These are phyloP conservation scores for Pogonus chalceus DNA, from an alignment of 1,140 invertebrate genomes.

Conservation along the genomic window DNA sequence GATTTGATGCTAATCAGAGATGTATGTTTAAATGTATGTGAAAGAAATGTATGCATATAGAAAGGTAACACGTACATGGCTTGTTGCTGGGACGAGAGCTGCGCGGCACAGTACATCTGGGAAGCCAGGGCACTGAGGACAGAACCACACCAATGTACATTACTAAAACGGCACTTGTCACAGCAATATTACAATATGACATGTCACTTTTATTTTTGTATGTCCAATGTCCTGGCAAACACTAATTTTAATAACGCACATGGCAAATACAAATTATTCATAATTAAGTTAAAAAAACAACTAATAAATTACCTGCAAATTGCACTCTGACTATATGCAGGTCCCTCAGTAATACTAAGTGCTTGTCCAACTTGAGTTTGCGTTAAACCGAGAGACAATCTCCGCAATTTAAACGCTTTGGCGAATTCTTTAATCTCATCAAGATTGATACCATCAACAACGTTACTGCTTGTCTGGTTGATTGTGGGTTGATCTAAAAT, in stretches of 20 bases:
- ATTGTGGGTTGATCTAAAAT: conserved; percentile 77
- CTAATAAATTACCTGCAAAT: conserved; percentile 99
- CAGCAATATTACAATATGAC: not conserved
- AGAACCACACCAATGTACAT: conserved; percentile 10
- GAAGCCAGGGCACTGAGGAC: conserved; percentile 89
- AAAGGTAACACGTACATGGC: conserved; percentile 66
- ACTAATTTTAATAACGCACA: not conserved
- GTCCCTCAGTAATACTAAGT: conserved; percentile 89
- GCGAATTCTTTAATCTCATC: conserved; percentile 98
- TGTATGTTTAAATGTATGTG: conserved; percentile 14
- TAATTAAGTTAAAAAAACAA: too few species aligned
- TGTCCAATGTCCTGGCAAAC: conserved; percentile 10
- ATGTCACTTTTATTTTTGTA: not conserved
- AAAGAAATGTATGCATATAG: conserved; percentile 9
- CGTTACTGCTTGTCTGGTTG: conserved; percentile 84
- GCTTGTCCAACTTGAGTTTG: conserved; percentile 95
- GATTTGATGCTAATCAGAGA: conserved; percentile 13
- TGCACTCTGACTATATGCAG: conserved; percentile 95
- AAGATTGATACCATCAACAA: conserved; percentile 92
- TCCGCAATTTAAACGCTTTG: conserved; percentile 89
- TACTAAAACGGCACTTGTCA: not conserved
- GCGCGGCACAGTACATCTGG: conserved; percentile 85
- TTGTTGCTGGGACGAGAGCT: conserved; percentile 79
- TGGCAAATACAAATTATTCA: not conserved
- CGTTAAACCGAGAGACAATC: conserved; percentile 85